Percentiles rank a stretch among this genome's conserved stretches.
Conservation (phyloP, 2,888 invertebrate species). For the Drosophila aldrichi region DNA sequence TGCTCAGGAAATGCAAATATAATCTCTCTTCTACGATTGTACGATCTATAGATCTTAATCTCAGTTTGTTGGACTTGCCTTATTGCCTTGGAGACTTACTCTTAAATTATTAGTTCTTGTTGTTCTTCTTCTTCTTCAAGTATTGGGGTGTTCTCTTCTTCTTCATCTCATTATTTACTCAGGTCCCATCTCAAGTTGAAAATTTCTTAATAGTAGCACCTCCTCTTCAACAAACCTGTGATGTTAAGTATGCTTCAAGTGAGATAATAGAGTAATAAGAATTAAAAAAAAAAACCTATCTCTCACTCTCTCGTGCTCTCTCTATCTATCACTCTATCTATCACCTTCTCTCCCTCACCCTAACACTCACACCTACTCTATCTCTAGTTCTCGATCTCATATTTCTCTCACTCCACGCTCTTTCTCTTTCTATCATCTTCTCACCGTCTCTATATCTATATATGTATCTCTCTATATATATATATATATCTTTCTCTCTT, state of each 20-base stretch:
- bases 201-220: background rate
- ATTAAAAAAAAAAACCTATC: too few relatives aligned
- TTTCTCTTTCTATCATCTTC: background rate
- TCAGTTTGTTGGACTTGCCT: background rate
- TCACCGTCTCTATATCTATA: too few relatives aligned
- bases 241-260: too few relatives aligned
- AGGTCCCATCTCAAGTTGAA: rapidly evolving
- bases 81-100: background rate
- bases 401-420: background rate
- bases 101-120: background rate
- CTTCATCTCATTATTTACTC: background rate
- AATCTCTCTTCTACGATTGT: background rate
- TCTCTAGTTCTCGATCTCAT: background rate
- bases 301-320: background rate
- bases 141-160: background rate
- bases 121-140: background rate
- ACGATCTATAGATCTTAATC: background rate
- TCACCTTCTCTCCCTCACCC: too few relatives aligned
- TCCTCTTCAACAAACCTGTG: too few relatives aligned
- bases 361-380: background rate
- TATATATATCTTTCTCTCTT: too few relatives aligned
- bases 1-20: background rate
- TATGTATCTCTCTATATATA: too few relatives aligned
- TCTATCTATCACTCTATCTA: too few relatives aligned
- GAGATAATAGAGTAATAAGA: too few relatives aligned